Conservation (phyloP, 2,888 invertebrate genomes). For the Idaea straminata region DNA sequence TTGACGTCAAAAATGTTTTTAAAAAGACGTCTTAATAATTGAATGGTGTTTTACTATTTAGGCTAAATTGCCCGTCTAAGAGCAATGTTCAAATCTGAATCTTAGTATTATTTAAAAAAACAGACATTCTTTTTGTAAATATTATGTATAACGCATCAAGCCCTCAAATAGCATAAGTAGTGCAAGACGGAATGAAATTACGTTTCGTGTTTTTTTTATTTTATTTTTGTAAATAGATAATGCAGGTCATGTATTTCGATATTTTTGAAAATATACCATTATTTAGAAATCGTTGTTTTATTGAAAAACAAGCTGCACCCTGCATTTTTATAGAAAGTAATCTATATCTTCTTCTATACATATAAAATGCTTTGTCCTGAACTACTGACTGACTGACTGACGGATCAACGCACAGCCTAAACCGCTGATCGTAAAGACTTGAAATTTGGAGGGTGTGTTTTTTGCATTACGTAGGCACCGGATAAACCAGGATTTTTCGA, state of each 20-base stretch:
- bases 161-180: slow-evolving; percentile 7
- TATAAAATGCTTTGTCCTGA: too few species aligned
- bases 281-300: slow-evolving; percentile 61
- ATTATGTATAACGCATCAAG: slow-evolving; percentile 5
- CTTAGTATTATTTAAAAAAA: not conserved
- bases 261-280: slow-evolving; percentile 80
- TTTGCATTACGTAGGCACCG: too few species aligned
- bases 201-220: slow-evolving; percentile 60
- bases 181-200: slow-evolving; percentile 46
- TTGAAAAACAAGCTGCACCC: slow-evolving; percentile 21
- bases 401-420: too few species aligned
- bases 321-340: too few species aligned
- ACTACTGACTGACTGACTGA: too few species aligned
- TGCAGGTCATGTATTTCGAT: slow-evolving; percentile 78
- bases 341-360: too few species aligned
- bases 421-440: too few species aligned
- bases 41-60: too few species aligned
- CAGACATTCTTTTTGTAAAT: not conserved
- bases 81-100: not conserved
- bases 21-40: too few species aligned
- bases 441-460: too few species aligned
- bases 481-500: too few species aligned
- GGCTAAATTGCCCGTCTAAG: not conserved
- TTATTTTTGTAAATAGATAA: slow-evolving; percentile 75
- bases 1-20: too few species aligned